Percentiles rank a stretch among this genome's conserved stretches.
phyloP scores from a whole-genome alignment of 2,888 invertebrate genomes.

The Drosophila neonasuta region DNA sequence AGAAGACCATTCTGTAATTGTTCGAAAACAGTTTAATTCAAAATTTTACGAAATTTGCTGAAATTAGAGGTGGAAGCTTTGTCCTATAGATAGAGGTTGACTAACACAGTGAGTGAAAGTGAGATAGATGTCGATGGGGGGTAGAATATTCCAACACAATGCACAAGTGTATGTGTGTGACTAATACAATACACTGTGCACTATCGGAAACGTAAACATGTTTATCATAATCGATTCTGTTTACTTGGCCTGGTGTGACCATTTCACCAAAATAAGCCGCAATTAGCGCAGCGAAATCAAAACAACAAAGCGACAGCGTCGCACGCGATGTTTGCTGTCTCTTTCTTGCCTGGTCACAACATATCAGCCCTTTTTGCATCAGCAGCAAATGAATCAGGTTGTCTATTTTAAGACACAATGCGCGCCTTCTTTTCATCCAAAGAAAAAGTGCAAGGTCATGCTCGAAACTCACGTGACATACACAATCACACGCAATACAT shows the following conservation, averaged over 20 bases:
- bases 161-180: neutral
- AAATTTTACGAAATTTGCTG: neutral
- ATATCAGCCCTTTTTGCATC: slow-evolving; percentile 3
- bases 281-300: slow-evolving; percentile 47
- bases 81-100: slow-evolving; percentile 3
- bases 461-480: slow-evolving; percentile 40
- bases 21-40: neutral
- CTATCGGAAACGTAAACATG: slow-evolving; percentile 53
- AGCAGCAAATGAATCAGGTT: slow-evolving; percentile 35
- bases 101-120: neutral
- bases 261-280: slow-evolving; percentile 53
- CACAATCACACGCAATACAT: neutral
- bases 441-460: slow-evolving; percentile 48
- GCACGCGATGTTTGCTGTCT: slow-evolving; percentile 17
- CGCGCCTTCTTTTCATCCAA: slow-evolving; percentile 23
- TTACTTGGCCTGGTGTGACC: slow-evolving; percentile 30
- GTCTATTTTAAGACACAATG: slow-evolving; percentile 42
- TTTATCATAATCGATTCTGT: slow-evolving; percentile 56
- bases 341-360: neutral
- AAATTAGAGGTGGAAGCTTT: slow-evolving; percentile 1
- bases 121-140: neutral
- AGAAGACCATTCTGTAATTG: neutral
- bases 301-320: slow-evolving; percentile 23
- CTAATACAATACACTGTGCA: neutral
- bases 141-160: slow-evolving; percentile 11